Evolutionary conservation across 2,797 vertebrate genomes (phyloP).

Genomic region (Molothrus aeneus): DNA sequence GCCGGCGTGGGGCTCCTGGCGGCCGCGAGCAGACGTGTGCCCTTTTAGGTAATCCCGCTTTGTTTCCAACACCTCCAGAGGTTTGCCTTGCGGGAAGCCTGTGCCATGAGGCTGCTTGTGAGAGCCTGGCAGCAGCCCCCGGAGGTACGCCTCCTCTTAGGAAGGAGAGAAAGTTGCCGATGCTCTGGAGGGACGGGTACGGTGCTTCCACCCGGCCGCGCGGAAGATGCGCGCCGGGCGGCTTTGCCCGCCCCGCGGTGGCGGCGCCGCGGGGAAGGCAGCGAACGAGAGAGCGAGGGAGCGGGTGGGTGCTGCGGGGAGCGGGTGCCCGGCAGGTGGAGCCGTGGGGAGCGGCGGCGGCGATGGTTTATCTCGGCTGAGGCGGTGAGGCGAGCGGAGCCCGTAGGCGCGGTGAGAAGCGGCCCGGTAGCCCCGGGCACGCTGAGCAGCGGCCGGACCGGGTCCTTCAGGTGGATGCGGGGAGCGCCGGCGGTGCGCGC

Average conservation of each 20-base stretch:
- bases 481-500: background rate
- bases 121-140: background rate
- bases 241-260: background rate
- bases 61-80: background rate
- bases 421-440: background rate
- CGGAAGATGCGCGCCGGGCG: background rate
- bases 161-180: background rate
- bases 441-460: rapidly evolving
- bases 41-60: background rate
- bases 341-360: background rate
- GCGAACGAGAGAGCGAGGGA: no score
- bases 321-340: slow-evolving; percentile 35
- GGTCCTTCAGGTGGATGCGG: background rate
- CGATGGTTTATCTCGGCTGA: rapidly evolving
- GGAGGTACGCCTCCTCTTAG: background rate
- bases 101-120: background rate
- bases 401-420: background rate
- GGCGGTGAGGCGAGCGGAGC: background rate
- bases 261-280: background rate
- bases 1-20: background rate
- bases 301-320: background rate
- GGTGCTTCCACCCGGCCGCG: background rate
- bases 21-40: background rate
- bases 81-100: background rate
- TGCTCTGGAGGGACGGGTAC: background rate